These are phyloP conservation scores for Cantharis rufa DNA, from an alignment of 2,888 invertebrate species.

Conservation along the genomic window DNA sequence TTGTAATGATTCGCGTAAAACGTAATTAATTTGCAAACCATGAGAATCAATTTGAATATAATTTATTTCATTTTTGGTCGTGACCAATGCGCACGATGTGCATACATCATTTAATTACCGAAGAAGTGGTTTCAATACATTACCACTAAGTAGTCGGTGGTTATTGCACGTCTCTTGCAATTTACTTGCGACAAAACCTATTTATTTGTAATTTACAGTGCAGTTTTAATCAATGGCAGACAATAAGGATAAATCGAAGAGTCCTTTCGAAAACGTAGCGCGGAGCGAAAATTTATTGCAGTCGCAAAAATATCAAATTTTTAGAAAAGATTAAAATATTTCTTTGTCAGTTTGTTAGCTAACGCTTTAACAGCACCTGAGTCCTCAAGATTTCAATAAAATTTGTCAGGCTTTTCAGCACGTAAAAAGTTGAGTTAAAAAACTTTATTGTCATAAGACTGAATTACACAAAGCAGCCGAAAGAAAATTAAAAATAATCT, in stretches of 20 bases:
- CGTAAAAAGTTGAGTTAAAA: background rate
- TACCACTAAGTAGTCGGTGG: background rate
- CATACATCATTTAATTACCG: background rate
- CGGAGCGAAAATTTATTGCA: background rate
- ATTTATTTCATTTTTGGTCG: constrained; percentile 43
- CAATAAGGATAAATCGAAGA: background rate
- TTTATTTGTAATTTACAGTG: background rate
- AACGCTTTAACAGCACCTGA: background rate
- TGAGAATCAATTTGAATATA: constrained; percentile 46
- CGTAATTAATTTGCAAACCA: constrained; percentile 41
- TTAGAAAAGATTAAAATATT: background rate
- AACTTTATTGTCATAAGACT: background rate
- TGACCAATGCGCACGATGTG: constrained; percentile 27
- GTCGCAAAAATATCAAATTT: background rate
- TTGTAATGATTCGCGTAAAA: constrained; percentile 40
- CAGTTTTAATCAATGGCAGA: background rate
- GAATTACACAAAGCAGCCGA: background rate
- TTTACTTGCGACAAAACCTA: background rate
- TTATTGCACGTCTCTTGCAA: background rate
- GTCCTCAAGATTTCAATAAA: background rate
- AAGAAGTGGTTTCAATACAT: background rate
- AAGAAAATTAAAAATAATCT: constrained; percentile 26
- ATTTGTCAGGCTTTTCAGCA: background rate
- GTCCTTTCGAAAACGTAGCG: background rate
- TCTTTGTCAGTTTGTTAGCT: background rate